Conservation (phyloP, 2,888 invertebrate species). For the Parascotia fuliginaria region DNA sequence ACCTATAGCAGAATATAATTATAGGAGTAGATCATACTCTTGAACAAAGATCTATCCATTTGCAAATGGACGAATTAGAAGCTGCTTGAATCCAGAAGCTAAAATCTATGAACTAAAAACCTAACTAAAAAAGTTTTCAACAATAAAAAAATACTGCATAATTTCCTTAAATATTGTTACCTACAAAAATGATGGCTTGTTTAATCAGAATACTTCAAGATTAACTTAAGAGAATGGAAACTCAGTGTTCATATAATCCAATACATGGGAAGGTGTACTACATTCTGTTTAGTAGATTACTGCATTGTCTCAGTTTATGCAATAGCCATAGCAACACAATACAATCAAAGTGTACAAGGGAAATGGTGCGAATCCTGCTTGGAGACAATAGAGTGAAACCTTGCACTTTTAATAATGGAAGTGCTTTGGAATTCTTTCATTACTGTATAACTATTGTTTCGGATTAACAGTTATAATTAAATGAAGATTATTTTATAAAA, state of each 20-base stretch:
- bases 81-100: no score
- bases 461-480: no score
- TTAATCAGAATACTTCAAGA: neutral
- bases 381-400: neutral
- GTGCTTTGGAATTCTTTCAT: neutral
- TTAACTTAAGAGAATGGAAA: neutral
- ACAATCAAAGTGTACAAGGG: conserved; percentile 1
- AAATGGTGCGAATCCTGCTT: conserved; percentile 4
- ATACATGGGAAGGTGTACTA: conserved; percentile 1
- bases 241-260: neutral
- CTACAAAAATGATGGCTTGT: neutral
- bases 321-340: neutral
- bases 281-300: neutral
- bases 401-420: neutral
- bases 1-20: no score
- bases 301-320: conserved; percentile 1
- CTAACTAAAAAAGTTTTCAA: no score
- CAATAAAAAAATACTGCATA: no score
- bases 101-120: no score
- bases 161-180: no score
- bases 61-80: no score
- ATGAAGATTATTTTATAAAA: no score
- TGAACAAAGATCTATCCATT: no score
- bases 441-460: no score
- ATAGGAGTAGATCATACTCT: no score